Evolutionary conservation across 92 coral and sea anemone species (phyloP), one percentile per base, ranked within the genome.

Genomic region (Actinernus sp.): DNA sequence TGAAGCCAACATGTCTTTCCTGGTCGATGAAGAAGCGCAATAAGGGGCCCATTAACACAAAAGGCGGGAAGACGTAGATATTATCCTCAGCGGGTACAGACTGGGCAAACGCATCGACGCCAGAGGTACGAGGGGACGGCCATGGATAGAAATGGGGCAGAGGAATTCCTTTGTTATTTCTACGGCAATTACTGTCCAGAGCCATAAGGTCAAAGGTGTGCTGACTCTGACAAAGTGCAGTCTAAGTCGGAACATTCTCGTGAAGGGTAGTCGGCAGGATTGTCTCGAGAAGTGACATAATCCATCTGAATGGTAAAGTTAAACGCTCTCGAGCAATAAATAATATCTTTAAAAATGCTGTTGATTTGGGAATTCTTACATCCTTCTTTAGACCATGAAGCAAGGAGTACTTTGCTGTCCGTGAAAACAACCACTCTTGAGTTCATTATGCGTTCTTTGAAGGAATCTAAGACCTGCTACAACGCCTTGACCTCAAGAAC

Each of bases 31-130:
- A 7, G 33, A 5, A 32, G 12, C 33, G 20, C 20, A 63, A 74
- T 16, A 54, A 23, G 23, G 75, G 74, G 5, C 52, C 64, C 1
- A 41, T 56, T 21, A 55, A 25, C 0, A 76, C 27, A 23, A 65
- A 64, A 19, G 67, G 74, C 19, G 66, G 73, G 47, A 74, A 74
- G 22, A 63, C 74, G 36, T 73, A 73, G 21, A 63, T 21, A 21
- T 74, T 74, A 12, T 22, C 52, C 18, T 7, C 52, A 0, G 2
- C 1, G 3, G 82, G 82, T 0, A 74, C 31, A 2, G 41, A 17
- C 26, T 62, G 74, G 44, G 55, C 37, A 19, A 55, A 52, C 21
- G 30, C 46, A 29, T 55, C 19, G 31, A 55, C 38, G 3, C 62
- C 62, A 2, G 5, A 14, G 3, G 62, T 9, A 28, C 9, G 3